Percentiles rank a stretch among this genome's conserved stretches.
Conservation (phyloP, 2,797 vertebrate genomes). For the Pangasius mekongensis region DNA sequence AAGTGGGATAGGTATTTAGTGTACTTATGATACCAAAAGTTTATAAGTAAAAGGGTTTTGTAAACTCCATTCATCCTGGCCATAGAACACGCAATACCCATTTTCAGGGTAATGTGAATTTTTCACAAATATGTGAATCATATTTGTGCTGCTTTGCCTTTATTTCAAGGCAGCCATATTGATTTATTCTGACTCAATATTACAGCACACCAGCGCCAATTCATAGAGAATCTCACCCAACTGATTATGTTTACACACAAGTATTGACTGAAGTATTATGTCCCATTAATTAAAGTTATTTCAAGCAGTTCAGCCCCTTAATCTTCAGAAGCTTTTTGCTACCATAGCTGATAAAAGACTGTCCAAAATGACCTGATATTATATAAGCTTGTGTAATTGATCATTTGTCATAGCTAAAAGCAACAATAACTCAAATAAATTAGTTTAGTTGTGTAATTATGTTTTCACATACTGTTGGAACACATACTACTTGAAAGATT, state of each 20-base stretch:
- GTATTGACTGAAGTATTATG: background rate
- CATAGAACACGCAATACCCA: background rate
- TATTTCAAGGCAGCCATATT: background rate
- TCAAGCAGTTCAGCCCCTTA: background rate
- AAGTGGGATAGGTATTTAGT: background rate
- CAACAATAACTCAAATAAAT: background rate
- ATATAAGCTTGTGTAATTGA: too few species aligned
- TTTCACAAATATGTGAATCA: too few species aligned
- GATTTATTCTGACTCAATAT: background rate
- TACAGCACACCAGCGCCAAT: background rate
- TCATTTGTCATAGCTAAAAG: background rate
- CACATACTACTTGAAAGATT: background rate
- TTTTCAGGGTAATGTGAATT: background rate
- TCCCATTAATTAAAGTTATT: background rate
- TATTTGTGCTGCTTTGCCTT: background rate
- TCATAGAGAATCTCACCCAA: background rate
- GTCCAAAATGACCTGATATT: background rate
- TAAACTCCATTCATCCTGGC: background rate
- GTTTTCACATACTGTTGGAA: background rate
- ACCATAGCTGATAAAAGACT: background rate
- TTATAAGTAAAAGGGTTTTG: background rate
- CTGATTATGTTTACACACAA: background rate
- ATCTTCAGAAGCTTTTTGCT: background rate
- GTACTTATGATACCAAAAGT: background rate
- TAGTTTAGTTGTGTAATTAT: background rate